phyloP scores from a whole-genome alignment of 2,888 invertebrate species.

The Cheilosia urbana region DNA sequence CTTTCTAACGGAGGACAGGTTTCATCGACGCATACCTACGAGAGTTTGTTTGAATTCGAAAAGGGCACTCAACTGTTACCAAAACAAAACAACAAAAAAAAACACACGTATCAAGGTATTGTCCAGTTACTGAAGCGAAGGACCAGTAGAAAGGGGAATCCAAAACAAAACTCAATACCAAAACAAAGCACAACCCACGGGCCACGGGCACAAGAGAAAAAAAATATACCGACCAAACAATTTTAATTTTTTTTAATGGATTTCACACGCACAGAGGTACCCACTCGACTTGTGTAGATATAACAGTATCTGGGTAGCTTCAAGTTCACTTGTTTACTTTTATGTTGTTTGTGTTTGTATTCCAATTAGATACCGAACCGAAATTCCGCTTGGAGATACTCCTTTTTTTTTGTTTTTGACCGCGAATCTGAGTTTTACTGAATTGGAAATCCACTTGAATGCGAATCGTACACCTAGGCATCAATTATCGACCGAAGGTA shows the following conservation, averaged over 20 bases:
- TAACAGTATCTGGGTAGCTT: constrained; percentile 26
- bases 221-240: constrained; percentile 39
- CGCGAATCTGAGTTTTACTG: constrained; percentile 13
- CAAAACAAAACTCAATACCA: constrained; percentile 62
- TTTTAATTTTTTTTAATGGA: constrained; percentile 31
- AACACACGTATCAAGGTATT: constrained; percentile 40
- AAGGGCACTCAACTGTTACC: constrained; percentile 66
- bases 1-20: constrained; percentile 41
- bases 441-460: constrained; percentile 29
- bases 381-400: constrained; percentile 31
- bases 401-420: constrained; percentile 9
- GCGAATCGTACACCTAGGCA: constrained; percentile 20
- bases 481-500: constrained; percentile 25
- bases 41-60: constrained; percentile 38
- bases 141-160: constrained; percentile 41
- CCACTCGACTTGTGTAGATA: constrained; percentile 15
- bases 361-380: constrained; percentile 66
- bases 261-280: constrained; percentile 63
- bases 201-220: constrained; percentile 20
- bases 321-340: constrained; percentile 73
- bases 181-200: constrained; percentile 63
- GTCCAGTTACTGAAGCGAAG: constrained; percentile 23
- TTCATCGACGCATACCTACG: constrained; percentile 49
- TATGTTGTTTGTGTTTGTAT: constrained; percentile 52
- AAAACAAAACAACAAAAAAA: constrained; percentile 23